These are phyloP conservation scores for Aelia acuminata DNA, from an alignment of 2,888 invertebrate genomes.

Conservation along the genomic window DNA sequence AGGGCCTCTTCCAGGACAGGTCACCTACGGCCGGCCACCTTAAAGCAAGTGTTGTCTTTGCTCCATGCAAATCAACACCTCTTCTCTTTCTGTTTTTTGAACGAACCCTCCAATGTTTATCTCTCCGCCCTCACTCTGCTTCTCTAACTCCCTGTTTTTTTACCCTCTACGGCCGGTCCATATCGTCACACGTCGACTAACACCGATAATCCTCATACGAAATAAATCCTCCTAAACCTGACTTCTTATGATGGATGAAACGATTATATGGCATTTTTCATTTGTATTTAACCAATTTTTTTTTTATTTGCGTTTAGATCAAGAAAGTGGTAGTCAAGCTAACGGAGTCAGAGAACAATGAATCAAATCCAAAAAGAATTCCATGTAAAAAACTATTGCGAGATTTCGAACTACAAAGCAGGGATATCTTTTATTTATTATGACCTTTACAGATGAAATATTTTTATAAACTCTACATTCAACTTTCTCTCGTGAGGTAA, in stretches of 20 bases:
- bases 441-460: too few relatives aligned
- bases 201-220: background rate
- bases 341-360: too few relatives aligned
- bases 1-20: too few relatives aligned
- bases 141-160: conserved; percentile 22
- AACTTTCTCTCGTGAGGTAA: too few relatives aligned
- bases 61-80: conserved; percentile 50
- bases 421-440: too few relatives aligned
- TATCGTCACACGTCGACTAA: conserved; percentile 11
- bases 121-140: conserved; percentile 21
- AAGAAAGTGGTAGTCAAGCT: too few relatives aligned
- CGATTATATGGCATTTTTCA: background rate
- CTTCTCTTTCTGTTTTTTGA: conserved; percentile 42
- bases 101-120: background rate
- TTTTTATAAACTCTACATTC: too few relatives aligned
- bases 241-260: background rate
- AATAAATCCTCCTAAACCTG: background rate
- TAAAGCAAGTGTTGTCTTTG: conserved; percentile 39
- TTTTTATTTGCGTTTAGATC: too few relatives aligned
- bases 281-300: background rate
- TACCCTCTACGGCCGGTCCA: background rate
- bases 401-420: too few relatives aligned
- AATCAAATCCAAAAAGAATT: too few relatives aligned
- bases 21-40: background rate
- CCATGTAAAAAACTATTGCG: too few relatives aligned